Evolutionary conservation across 2,113 vertebrate genomes (phyloP), one percentile per base, ranked within the genome.

Genomic region (Hemichromis elongatus): DNA sequence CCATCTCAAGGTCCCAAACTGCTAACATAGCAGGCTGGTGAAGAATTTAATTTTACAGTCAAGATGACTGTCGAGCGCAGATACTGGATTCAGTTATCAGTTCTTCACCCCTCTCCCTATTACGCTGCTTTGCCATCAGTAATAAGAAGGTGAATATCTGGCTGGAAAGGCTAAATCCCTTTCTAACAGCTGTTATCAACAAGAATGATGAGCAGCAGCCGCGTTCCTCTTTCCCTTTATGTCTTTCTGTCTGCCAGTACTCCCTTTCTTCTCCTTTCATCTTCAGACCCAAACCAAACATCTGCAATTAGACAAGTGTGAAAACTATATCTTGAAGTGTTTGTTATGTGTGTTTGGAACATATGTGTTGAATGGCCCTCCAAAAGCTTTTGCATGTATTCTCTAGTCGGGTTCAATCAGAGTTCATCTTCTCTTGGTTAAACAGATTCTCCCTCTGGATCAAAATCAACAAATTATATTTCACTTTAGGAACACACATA

Each of bases 241-340:
- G 45, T 68, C 80, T 53, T 56, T 87, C 37, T 66, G 52, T 90
- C 89, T 93, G 81, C 92, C 91, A 87, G 2, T 75, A 30, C 26
- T 35, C 18, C 63, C 79, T 81, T 83, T 81, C 37, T 82, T 18
- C 57, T 56, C 52, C 82, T 89, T 89, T 91, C 79, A 90, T 92
- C 73, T 75, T 77, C 40, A 47, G 63, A 82, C 61, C 73, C 73
- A 77, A 84, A 84, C 86, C 86, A 89, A 94, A 93, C 89, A 93
- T 93, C 88, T 93, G 89, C 80, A 94, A 94, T 95, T 93, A 95
- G 93, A 90, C 83, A 95, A 93, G 91, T 95, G 92, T 91, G 45
- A 63, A 56, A 86, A 89, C 87, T 90, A 89, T 93, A 80, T 79
- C 9, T 52, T 85, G 89, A 87, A 81, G 88, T 90, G 91, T 92